Evolutionary conservation across 2,797 vertebrate species (phyloP), one percentile per base, ranked within the genome.

Genomic region (Kryptopterus vitreolus): DNA sequence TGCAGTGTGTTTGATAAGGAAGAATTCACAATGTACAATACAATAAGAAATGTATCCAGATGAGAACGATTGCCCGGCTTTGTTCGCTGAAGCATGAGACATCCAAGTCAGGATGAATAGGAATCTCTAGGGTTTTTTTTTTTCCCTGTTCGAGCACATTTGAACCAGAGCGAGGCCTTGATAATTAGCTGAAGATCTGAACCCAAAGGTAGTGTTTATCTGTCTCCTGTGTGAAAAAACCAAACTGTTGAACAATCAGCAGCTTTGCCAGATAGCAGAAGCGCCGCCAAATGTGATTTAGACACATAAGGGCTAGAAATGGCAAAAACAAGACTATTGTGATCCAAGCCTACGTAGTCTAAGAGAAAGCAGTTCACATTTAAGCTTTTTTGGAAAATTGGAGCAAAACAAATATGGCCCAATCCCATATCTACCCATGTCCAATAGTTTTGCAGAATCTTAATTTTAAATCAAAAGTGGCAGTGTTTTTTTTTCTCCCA

Each of bases 251-350:
- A 71, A 61, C 29, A 43, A 24, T 62, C 58, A 53, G 20, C 16
- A 52, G 13, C 46, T 62, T 31, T 43, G 55, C 55, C 55, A 59
- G 35, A 75, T 75, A 59, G 22, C 18, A 72, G 26, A 53, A 53
- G 26, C 35, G 26, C n/a, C 55, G 55, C 35, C 72, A 59, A 74
- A 59, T 59, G 72, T 46, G 72, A 73, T 57, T 58, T 74, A 59
- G 72, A 74, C 35, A 74, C 72, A 72, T 72, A 74, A 74, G 72
- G 71, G 33, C 22, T 2, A 59, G n/a, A 59, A 59, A 75, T 46
- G 35, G 72, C 72, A 59, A 26, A 18, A 75, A 59, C 35, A 29
- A 46, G 15, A 24, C 3, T 46, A 46, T 46, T 46, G 24, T 59
- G 35, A 46, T 33, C 72, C 72, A 74, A 74, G 38, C 38, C 38